phyloP scores from a whole-genome alignment of 1,140 invertebrate genomes.

The Pogonomyrmex barbatus region DNA sequence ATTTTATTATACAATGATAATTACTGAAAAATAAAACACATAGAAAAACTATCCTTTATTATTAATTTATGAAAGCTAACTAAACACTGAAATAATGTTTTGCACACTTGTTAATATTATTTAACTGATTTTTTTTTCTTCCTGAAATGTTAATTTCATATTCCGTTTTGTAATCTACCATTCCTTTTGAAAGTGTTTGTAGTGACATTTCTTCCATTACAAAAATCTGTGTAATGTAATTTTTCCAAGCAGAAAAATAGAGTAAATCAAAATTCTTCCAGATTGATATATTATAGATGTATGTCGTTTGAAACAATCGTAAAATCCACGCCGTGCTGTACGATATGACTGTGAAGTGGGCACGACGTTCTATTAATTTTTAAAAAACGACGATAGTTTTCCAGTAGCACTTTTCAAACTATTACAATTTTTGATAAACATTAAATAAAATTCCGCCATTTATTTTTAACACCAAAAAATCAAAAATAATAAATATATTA shows the following conservation, averaged over 20 bases:
- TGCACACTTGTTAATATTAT: not conserved
- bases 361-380: no score
- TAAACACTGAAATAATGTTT: not conserved
- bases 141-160: not conserved
- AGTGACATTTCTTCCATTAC: not conserved
- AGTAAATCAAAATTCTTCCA: not conserved
- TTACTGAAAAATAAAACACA: not conserved
- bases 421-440: no score
- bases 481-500: no score
- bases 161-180: not conserved
- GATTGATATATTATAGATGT: slow-evolving; percentile 19
- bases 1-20: not conserved
- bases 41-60: not conserved
- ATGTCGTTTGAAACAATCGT: slow-evolving; percentile 18
- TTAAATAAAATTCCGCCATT: no score
- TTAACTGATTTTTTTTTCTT: not conserved
- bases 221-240: not conserved
- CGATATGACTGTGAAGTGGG: not conserved
- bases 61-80: not conserved
- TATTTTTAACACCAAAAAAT: no score
- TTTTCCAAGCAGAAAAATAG: not conserved
- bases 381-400: no score
- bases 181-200: not conserved
- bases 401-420: no score
- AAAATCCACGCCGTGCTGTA: slow-evolving; percentile 11